These are phyloP conservation scores for Tuta absoluta DNA, from an alignment of 2,888 invertebrate genomes.

Conservation along the genomic window DNA sequence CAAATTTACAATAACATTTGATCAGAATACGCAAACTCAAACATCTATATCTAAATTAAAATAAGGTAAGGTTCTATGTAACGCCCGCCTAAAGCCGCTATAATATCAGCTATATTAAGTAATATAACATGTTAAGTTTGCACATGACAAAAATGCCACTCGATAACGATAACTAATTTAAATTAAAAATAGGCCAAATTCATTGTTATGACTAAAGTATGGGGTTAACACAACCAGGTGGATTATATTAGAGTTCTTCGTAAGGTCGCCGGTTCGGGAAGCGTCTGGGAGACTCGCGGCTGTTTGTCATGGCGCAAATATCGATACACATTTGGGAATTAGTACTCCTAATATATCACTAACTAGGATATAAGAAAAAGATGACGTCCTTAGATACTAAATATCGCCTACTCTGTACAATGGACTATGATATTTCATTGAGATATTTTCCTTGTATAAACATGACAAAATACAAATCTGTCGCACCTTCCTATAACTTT, in stretches of 20 bases:
- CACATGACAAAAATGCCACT: conserved; percentile 70
- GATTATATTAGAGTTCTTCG: conserved; percentile 46
- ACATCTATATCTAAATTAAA: conserved; percentile 72
- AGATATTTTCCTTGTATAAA: conserved; percentile 80
- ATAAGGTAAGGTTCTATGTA: conserved; percentile 69
- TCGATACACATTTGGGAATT: conserved; percentile 68
- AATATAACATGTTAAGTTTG: conserved; percentile 67
- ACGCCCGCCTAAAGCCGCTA: conserved; percentile 77
- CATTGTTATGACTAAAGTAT: conserved; percentile 66
- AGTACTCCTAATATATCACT: conserved; percentile 72
- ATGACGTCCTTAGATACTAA: conserved; percentile 71
- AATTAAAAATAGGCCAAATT: conserved; percentile 73
- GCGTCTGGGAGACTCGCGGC: conserved; percentile 46
- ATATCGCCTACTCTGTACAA: conserved; percentile 77
- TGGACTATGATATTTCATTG: conserved; percentile 78
- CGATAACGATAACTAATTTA: conserved; percentile 44
- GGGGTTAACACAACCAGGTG: conserved; percentile 71
- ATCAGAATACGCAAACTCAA: conserved; percentile 78
- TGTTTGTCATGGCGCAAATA: conserved; percentile 69
- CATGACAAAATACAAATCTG: conserved; percentile 79
- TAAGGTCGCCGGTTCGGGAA: conserved; percentile 18
- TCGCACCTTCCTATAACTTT: conserved; percentile 68
- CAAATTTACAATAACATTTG: conserved; percentile 78
- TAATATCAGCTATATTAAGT: conserved; percentile 77
- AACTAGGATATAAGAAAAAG: conserved; percentile 72